A percentile compares a stretch with the other conserved stretches of the same genome.
phyloP scores from a whole-genome alignment of 1,140 invertebrate species.

The Carposina sasakii region DNA sequence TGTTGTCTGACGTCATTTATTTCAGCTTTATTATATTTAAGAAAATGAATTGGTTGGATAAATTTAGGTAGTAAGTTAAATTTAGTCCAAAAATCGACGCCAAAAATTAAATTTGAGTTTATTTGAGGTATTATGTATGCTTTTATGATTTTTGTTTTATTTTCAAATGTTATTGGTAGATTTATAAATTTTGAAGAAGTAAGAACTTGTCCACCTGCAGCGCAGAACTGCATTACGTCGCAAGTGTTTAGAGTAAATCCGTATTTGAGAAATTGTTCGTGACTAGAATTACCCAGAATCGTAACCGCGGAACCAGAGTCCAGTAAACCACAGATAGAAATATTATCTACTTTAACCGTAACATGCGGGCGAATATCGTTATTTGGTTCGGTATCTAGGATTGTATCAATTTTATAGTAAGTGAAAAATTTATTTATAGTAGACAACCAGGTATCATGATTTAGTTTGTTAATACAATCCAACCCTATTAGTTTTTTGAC shows the following conservation, averaged over 20 bases:
- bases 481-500: conserved; percentile 25
- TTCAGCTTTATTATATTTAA: neutral
- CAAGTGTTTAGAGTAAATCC: neutral
- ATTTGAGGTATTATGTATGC: conserved; percentile 20
- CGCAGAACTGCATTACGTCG: conserved; percentile 5
- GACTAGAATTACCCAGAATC: conserved; percentile 19
- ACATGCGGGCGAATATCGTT: conserved; percentile 18
- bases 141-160: conserved; percentile 25
- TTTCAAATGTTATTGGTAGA: conserved; percentile 24
- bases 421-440: neutral
- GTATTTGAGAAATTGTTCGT: conserved; percentile 4
- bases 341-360: conserved; percentile 7
- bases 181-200: conserved; percentile 8
- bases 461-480: conserved; percentile 6
- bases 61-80: conserved; percentile 17
- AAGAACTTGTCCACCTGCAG: conserved; percentile 20
- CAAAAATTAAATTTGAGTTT: conserved; percentile 11
- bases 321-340: conserved; percentile 13
- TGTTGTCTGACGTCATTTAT: neutral
- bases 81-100: conserved; percentile 12
- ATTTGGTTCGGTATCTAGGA: neutral
- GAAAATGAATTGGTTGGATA: neutral
- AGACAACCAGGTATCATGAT: conserved; percentile 13
- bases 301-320: conserved; percentile 21
- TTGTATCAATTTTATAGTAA: conserved; percentile 8